A percentile compares a stretch with the other conserved stretches of the same genome.
Conservation (phyloP, 2,113 vertebrate species). For the Meles meles region DNA sequence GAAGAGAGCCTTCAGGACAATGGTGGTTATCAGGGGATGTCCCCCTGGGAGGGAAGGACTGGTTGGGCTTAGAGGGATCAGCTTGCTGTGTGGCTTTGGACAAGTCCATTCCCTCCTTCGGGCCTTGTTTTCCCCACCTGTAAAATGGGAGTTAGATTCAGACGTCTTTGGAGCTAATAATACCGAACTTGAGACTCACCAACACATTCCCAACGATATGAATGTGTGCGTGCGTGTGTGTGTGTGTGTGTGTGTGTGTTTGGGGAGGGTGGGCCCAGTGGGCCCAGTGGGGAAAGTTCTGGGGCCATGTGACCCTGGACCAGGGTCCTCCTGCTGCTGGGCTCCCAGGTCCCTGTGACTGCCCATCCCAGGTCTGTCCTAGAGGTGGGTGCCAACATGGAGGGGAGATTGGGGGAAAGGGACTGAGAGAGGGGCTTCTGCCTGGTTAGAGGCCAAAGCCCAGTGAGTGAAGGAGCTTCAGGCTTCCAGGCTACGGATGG, state of each 20-base stretch:
- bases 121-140: not conserved
- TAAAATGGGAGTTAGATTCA: not conserved
- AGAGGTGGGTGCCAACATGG: accelerated
- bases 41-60: not conserved
- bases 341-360: not conserved
- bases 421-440: not conserved
- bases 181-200: not conserved
- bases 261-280: too few species aligned
- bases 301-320: too few species aligned
- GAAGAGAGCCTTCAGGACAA: not conserved
- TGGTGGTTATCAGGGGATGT: accelerated
- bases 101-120: not conserved
- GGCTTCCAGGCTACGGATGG: not conserved
- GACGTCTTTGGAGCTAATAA: not conserved
- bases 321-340: not conserved
- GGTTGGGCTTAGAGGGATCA: not conserved
- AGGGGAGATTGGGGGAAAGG: not conserved
- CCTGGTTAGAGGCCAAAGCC: not conserved
- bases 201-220: not conserved
- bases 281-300: not conserved
- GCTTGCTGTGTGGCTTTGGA: not conserved
- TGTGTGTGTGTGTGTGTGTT: not conserved
- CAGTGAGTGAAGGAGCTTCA: too few species aligned
- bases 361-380: not conserved
- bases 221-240: not conserved